Evolutionary conservation across 2,797 vertebrate species (phyloP).

Genomic region (Podargus strigoides): DNA sequence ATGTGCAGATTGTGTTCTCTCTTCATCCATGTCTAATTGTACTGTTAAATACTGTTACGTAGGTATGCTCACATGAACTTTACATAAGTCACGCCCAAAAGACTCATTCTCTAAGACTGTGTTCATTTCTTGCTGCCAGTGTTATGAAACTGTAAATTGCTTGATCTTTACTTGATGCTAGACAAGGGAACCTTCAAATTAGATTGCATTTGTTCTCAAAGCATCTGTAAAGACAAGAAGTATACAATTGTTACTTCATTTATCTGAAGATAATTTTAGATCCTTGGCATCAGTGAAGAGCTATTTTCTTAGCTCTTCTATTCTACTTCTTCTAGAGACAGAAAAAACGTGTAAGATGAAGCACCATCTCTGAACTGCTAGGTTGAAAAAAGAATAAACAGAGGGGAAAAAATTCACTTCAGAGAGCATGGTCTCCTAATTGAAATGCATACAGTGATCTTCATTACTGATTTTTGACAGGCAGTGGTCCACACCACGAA

Average conservation of each 20-base stretch:
- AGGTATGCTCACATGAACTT: not conserved
- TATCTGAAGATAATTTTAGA: slow-evolving; percentile 2
- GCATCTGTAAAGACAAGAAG: not conserved
- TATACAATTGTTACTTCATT: not conserved
- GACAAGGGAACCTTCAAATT: not conserved
- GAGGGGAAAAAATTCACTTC: not conserved
- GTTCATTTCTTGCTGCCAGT: not conserved
- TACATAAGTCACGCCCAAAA: not conserved
- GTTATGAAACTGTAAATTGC: not conserved
- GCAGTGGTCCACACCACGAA: not conserved
- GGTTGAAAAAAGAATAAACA: not conserved
- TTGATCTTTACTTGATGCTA: not conserved
- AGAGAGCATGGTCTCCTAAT: not conserved
- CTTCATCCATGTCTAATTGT: not conserved
- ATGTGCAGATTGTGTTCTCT: not conserved
- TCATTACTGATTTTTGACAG: slow-evolving; percentile 4
- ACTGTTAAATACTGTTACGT: not conserved
- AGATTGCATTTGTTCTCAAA: not conserved
- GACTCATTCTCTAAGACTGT: not conserved
- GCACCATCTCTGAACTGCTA: not conserved
- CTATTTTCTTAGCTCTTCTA: slow-evolving; percentile 1
- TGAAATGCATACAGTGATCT: slow-evolving; percentile 22
- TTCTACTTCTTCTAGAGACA: not conserved
- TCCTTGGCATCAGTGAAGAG: not conserved
- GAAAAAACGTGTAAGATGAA: not conserved